Conservation (phyloP, 2,888 invertebrate species). For the Papilio protenor region DNA sequence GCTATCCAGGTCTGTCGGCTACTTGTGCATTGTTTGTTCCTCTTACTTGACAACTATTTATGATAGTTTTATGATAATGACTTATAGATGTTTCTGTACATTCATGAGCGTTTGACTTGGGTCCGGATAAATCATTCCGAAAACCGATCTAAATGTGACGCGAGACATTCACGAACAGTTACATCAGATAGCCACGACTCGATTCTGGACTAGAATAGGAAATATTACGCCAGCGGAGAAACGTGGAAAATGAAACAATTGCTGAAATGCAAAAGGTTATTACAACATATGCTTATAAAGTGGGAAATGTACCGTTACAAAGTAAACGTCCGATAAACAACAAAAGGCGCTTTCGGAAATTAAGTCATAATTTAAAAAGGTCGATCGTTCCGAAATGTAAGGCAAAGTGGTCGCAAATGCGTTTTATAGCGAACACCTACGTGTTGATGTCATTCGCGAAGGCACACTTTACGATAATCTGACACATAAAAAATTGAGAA, state of each 20-base stretch:
- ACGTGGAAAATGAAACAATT: neutral
- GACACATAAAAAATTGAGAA: slow-evolving; percentile 45
- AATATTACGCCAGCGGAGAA: neutral
- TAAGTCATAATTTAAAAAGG: slow-evolving; percentile 80
- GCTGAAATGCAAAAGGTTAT: neutral
- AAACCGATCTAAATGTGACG: slow-evolving; percentile 31
- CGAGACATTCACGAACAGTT: slow-evolving; percentile 33
- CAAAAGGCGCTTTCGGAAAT: slow-evolving; percentile 69
- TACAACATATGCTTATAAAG: slow-evolving; percentile 54
- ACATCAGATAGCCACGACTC: slow-evolving; percentile 12
- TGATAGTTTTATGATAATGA: slow-evolving; percentile 70
- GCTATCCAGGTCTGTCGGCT: slow-evolving; percentile 60
- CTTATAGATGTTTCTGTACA: slow-evolving; percentile 64
- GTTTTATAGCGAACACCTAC: slow-evolving; percentile 76
- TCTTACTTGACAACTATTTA: slow-evolving; percentile 70
- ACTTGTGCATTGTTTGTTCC: slow-evolving; percentile 64
- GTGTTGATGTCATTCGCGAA: slow-evolving; percentile 70
- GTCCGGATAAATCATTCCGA: slow-evolving; percentile 42
- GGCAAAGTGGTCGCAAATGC: slow-evolving; percentile 60
- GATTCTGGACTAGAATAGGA: slow-evolving; percentile 22
- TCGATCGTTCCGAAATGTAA: slow-evolving; percentile 74
- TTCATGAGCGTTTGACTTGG: slow-evolving; percentile 68
- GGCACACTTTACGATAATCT: slow-evolving; percentile 58
- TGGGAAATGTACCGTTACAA: slow-evolving; percentile 69
- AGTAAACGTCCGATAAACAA: slow-evolving; percentile 62